Evolutionary conservation across 2,113 vertebrate genomes (phyloP), one percentile per base, ranked within the genome.

Genomic region (Melierax canorus): DNA sequence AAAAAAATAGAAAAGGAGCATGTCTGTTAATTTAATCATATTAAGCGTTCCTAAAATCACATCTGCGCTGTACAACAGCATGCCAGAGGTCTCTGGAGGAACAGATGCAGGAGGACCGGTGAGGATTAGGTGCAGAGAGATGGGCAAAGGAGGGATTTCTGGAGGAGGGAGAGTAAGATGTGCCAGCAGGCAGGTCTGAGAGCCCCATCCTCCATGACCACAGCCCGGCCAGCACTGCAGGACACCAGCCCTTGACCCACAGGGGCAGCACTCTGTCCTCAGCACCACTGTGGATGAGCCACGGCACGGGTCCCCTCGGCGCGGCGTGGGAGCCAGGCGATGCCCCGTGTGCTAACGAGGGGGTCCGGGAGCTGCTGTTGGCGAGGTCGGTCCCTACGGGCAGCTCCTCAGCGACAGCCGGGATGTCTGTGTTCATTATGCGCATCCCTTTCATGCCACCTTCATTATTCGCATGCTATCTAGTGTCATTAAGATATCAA

Each of bases 401-500:
- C 34, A 11, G 78, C 39, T 59, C 92, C 34, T 34, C 60, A 2
- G 79, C 32, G 18, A 45, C 92, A 91, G 94, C 74, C 17, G 36
- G 84, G 84, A 51, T 58, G 90, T 78, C 96, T 90, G 87, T 6
- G 93, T 48, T 97, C 96, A 88, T 98, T 97, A 93, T 94, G 91
- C 97, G 43, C 93, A 48, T 88, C 96, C 76, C 72, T 94, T 91
- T 93, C 89, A 63, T 20, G 9, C 58, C 7, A 73, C 96, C 96
- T 88, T 97, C 98, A 93, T 98, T 97, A 96, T 92, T 96, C 27
- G 45, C 73, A 2, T 64, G 84, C 96, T 97, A 96, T 97, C 98
- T 94, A 38, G 94, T 94, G 96, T 97, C 98, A 98, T 98, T 98
- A 98, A 98, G 98, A 97, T 96, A 98, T 98, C 98, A 94, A 92